Evolutionary conservation across 2,888 invertebrate genomes (phyloP).

Genomic region (Synanthedon formicaeformis): DNA sequence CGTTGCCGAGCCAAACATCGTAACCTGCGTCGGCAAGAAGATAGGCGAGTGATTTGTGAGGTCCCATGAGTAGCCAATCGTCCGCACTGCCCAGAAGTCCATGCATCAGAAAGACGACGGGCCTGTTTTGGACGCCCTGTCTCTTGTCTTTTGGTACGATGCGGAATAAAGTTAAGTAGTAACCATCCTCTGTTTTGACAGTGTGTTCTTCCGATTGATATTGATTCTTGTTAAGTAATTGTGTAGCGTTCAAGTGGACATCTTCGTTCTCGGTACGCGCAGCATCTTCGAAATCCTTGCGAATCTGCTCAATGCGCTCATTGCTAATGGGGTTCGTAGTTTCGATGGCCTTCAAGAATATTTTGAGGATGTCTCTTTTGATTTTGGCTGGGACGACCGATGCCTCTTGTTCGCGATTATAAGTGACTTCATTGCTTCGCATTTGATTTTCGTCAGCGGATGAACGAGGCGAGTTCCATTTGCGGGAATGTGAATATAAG

Average conservation of each 20-base stretch:
- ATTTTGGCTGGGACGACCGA: conserved; percentile 11
- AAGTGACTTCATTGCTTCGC: conserved; percentile 21
- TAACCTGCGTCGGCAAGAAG: conserved; percentile 46
- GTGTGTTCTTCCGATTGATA: conserved; percentile 47
- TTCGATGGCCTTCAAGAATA: conserved; percentile 40
- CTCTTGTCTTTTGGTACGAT: conserved; percentile 35
- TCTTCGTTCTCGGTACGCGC: conserved; percentile 23
- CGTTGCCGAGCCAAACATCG: conserved; percentile 60
- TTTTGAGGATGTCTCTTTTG: conserved; percentile 33
- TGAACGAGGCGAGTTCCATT: conserved; percentile 6
- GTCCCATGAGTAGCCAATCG: conserved; percentile 77
- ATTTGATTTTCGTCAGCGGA: not conserved
- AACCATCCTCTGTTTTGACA: conserved; percentile 54
- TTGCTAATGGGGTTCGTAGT: conserved; percentile 35
- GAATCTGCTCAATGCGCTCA: conserved; percentile 35
- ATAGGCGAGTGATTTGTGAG: conserved; percentile 59
- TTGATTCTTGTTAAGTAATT: conserved; percentile 40
- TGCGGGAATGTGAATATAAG: conserved; percentile 1
- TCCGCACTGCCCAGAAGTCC: conserved; percentile 77
- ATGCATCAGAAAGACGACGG: conserved; percentile 70
- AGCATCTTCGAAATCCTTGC: conserved; percentile 24
- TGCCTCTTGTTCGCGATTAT: conserved; percentile 27
- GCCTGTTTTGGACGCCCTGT: conserved; percentile 22
- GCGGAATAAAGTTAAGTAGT: conserved; percentile 48
- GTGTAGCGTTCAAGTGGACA: conserved; percentile 30